phyloP scores from a whole-genome alignment of 2,888 invertebrate species.

The Nipponacmea schrenckii region DNA sequence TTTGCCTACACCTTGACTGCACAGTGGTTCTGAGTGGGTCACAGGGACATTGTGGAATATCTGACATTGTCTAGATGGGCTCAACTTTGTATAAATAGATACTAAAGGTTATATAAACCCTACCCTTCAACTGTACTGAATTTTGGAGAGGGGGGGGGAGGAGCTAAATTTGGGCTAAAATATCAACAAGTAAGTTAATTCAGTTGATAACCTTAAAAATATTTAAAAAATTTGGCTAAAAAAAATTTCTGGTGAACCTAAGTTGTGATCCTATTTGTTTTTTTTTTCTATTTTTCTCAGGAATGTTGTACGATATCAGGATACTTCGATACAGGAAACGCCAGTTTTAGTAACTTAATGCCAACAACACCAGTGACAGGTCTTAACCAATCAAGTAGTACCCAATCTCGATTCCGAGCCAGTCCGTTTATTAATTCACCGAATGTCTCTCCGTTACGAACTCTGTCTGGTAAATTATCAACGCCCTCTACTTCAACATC shows the following conservation, averaged over 20 bases:
- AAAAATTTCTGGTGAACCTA: not conserved
- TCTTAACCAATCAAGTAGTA: slow-evolving; percentile 47
- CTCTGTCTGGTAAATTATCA: slow-evolving; percentile 56
- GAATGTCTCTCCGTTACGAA: slow-evolving; percentile 58
- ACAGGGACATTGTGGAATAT: too few species aligned
- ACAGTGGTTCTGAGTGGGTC: too few species aligned
- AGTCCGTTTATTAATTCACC: slow-evolving; percentile 61
- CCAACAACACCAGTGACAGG: slow-evolving; percentile 40
- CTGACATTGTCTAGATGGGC: too few species aligned
- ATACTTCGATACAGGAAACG: slow-evolving; percentile 36
- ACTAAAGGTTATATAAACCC: too few species aligned
- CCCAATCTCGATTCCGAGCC: slow-evolving; percentile 44
- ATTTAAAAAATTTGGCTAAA: too few species aligned
- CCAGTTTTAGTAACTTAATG: slow-evolving; percentile 46
- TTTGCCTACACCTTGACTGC: too few species aligned
- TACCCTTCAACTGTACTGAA: too few species aligned
- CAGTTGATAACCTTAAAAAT: too few species aligned
- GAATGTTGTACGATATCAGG: slow-evolving; percentile 46
- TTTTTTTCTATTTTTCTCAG: slow-evolving; percentile 27
- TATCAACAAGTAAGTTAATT: too few species aligned
- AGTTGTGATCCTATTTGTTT: not conserved
- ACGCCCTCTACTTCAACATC: slow-evolving; percentile 53
- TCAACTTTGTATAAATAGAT: too few species aligned
- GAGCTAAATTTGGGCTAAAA: too few species aligned
- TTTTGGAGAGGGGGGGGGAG: too few species aligned